Evolutionary conservation across 2,113 vertebrate species (phyloP).

Genomic region (zebrafish (Danio rerio)): DNA sequence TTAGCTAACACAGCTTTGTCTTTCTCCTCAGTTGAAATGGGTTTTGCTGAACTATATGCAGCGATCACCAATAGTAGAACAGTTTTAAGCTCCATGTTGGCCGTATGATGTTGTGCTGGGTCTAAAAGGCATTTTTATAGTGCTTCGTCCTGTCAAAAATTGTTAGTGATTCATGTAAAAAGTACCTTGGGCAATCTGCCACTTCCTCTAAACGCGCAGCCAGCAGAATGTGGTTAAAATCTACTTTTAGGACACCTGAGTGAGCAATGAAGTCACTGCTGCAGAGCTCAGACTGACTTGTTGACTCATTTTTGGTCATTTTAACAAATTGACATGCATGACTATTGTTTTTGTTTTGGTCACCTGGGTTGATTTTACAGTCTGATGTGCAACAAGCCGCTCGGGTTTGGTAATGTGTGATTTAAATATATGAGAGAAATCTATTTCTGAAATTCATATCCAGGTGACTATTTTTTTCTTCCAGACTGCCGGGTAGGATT

Average conservation of each 20-base stretch:
- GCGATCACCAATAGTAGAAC: slow-evolving; percentile 31
- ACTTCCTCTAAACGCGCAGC: slow-evolving; percentile 18
- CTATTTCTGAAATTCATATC: neutral
- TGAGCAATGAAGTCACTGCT: slow-evolving; percentile 13
- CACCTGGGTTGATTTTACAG: neutral
- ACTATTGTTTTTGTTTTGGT: slow-evolving; percentile 3
- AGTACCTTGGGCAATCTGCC: slow-evolving; percentile 39
- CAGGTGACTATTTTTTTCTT: slow-evolving; percentile 35
- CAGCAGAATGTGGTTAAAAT: slow-evolving; percentile 38
- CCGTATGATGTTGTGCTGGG: neutral
- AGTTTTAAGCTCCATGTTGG: slow-evolving; percentile 46
- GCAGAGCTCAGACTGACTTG: neutral
- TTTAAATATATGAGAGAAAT: neutral
- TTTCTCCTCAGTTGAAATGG: neutral
- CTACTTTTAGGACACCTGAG: slow-evolving; percentile 28
- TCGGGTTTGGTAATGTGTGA: neutral
- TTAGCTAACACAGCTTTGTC: slow-evolving; percentile 1
- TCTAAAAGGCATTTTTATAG: slow-evolving; percentile 47
- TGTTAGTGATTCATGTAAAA: slow-evolving; percentile 55
- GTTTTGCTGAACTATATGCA: slow-evolving; percentile 37
- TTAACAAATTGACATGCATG: too few species aligned
- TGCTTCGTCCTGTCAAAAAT: neutral
- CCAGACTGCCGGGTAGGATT: slow-evolving; percentile 41
- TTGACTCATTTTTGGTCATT: neutral
- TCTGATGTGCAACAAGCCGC: neutral